phyloP scores from a whole-genome alignment of 1,140 invertebrate species.

The Drosophila arizonae region DNA sequence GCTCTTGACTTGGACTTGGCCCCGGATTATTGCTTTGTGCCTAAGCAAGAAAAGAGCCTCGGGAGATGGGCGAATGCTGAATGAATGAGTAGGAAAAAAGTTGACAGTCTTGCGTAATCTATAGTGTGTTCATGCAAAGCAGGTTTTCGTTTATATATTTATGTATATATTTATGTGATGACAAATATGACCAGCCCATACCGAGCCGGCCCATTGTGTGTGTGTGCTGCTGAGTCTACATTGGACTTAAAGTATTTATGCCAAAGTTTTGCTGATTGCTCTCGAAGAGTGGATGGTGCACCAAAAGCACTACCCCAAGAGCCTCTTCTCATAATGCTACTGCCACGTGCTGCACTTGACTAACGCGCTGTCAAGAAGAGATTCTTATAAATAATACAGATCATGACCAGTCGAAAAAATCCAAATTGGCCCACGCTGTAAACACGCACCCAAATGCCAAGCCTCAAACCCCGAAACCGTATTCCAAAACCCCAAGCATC shows the following conservation, averaged over 20 bases:
- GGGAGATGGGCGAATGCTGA: slow-evolving; percentile 11
- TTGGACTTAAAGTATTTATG: slow-evolving; percentile 16
- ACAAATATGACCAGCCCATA: background rate
- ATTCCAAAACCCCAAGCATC: slow-evolving; percentile 5
- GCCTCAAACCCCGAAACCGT: background rate
- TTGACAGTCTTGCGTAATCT: slow-evolving; percentile 58
- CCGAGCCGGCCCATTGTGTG: background rate
- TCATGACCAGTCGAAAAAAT: slow-evolving; percentile 41
- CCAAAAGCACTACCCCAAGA: background rate
- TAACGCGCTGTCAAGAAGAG: slow-evolving; percentile 45
- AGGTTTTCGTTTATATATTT: slow-evolving; percentile 57
- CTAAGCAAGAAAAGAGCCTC: slow-evolving; percentile 8
- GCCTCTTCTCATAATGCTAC: background rate
- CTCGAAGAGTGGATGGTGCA: background rate
- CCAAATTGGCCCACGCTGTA: slow-evolving; percentile 42
- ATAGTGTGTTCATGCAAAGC: slow-evolving; percentile 65
- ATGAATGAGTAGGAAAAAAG: slow-evolving; percentile 39
- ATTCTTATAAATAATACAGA: slow-evolving; percentile 66
- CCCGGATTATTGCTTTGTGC: slow-evolving; percentile 46
- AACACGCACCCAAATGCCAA: background rate
- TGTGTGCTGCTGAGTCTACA: background rate
- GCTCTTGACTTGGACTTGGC: slow-evolving; percentile 58
- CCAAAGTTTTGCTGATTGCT: slow-evolving; percentile 49
- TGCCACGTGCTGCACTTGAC: slow-evolving; percentile 51
- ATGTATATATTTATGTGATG: slow-evolving; percentile 30